Conservation (phyloP, 2,888 invertebrate species). For the Campaea margaritaria region DNA sequence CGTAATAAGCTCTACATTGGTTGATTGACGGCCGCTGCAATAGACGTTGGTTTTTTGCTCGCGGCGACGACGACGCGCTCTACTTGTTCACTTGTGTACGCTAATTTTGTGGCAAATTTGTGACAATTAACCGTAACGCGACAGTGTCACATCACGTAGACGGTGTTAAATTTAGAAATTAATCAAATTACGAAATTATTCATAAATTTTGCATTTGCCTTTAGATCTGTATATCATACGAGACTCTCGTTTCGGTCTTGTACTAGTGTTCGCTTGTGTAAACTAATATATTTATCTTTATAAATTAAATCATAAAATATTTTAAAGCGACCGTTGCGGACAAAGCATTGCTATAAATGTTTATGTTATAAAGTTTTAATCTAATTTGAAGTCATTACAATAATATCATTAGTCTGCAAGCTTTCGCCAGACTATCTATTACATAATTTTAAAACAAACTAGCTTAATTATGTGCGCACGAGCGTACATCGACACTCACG, state of each 20-base stretch:
- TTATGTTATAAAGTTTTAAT: background rate
- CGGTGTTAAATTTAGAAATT: slow-evolving; percentile 20
- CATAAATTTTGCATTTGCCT: too few species aligned
- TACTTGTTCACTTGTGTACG: slow-evolving; percentile 58
- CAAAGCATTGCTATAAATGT: background rate
- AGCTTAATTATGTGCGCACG: slow-evolving; percentile 71
- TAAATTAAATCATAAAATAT: background rate
- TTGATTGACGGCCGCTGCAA: slow-evolving; percentile 59
- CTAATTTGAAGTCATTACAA: slow-evolving; percentile 1
- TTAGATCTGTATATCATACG: too few species aligned
- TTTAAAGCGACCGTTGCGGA: background rate
- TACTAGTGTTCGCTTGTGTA: too few species aligned
- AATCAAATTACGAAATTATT: slow-evolving; percentile 15
- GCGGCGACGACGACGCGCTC: slow-evolving; percentile 59
- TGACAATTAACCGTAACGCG: slow-evolving; percentile 55
- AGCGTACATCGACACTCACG: slow-evolving; percentile 72
- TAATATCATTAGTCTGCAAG: slow-evolving; percentile 24
- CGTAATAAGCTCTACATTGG: slow-evolving; percentile 53
- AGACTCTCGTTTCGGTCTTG: too few species aligned
- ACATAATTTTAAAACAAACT: slow-evolving; percentile 44
- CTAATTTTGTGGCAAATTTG: slow-evolving; percentile 60
- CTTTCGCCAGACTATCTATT: slow-evolving; percentile 40
- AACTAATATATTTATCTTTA: too few species aligned
- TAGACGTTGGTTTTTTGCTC: slow-evolving; percentile 51
- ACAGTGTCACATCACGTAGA: slow-evolving; percentile 40